A percentile compares a stretch with the other conserved stretches of the same genome.
phyloP scores from a whole-genome alignment of 2,797 vertebrate species.

The Chiloscyllium punctatum region DNA sequence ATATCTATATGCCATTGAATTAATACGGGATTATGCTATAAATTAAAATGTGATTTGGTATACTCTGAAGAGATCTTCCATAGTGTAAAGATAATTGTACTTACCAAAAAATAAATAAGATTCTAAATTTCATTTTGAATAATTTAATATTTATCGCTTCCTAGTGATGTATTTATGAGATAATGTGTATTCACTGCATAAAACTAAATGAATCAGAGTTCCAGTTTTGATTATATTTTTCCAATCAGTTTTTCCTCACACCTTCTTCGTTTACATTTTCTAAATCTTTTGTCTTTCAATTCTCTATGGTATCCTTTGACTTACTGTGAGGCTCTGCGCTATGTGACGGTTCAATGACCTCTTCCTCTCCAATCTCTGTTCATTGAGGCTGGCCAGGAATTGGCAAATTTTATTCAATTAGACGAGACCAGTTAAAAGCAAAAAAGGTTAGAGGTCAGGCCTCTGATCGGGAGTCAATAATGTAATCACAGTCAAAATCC shows the following conservation, averaged over 20 bases:
- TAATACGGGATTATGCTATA: not conserved
- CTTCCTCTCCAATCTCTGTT: not conserved
- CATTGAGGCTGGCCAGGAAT: not conserved
- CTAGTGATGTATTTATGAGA: not conserved
- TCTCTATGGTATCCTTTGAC: not conserved
- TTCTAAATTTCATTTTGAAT: not conserved
- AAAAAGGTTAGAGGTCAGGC: no score
- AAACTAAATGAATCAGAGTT: not conserved
- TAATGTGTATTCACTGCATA: not conserved
- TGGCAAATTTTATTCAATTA: not conserved
- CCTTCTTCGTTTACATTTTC: not conserved
- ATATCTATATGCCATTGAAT: not conserved
- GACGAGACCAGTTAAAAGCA: not conserved
- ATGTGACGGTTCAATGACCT: not conserved
- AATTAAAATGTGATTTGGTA: not conserved
- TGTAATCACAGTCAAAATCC: not conserved
- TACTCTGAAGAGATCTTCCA: no score
- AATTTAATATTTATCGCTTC: slow-evolving; percentile 6
- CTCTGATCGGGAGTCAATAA: not conserved
- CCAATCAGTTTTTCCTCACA: not conserved
- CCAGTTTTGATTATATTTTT: not conserved
- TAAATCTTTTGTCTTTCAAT: not conserved
- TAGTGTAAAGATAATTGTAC: not conserved
- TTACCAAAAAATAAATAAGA: not conserved
- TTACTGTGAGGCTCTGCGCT: not conserved